A percentile compares a stretch with the other conserved stretches of the same genome.
Conservation (phyloP, 2,113 vertebrate genomes). For the Gambusia affinis region DNA sequence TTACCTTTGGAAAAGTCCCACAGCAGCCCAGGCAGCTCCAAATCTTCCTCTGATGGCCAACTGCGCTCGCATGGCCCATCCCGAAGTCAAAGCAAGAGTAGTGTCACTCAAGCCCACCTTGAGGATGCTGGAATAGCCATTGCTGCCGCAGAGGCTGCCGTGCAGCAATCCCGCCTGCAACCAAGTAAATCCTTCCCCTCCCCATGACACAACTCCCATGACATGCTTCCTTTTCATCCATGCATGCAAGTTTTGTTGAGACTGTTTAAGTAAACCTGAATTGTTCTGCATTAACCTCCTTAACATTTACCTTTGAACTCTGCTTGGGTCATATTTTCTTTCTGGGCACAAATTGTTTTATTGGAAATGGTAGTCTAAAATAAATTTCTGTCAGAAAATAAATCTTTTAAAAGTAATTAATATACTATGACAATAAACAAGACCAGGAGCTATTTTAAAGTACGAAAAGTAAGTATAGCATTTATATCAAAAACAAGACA, state of each 20-base stretch:
- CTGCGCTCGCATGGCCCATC: constrained; percentile 96
- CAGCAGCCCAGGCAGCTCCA: constrained; percentile 98
- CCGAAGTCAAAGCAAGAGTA: constrained; percentile 98
- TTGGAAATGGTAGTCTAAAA: constrained; percentile 2
- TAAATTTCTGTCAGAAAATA: not conserved
- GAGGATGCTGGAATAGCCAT: constrained; percentile 97
- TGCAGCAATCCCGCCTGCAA: constrained; percentile 97
- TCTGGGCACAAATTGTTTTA: constrained; percentile 69
- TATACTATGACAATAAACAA: not conserved
- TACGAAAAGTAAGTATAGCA: not conserved
- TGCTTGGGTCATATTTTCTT: constrained; percentile 44
- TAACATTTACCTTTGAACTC: constrained; percentile 55
- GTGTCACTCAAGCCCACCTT: constrained; percentile 96
- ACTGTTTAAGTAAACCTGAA: constrained; percentile 40
- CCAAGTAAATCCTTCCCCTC: constrained; percentile 99
- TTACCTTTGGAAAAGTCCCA: constrained; percentile 97
- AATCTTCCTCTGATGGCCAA: constrained; percentile 97
- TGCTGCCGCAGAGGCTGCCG: constrained; percentile 95
- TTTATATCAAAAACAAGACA: not conserved
- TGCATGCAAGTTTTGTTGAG: constrained; percentile 79
- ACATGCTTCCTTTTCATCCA: constrained; percentile 87
- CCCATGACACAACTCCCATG: constrained; percentile 91
- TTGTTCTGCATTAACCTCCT: constrained; percentile 73
- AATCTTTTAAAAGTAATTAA: not conserved
- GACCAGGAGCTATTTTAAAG: not conserved